Evolutionary conservation across 2,888 invertebrate genomes (phyloP).

Genomic region (Hirudinaria manillensis): DNA sequence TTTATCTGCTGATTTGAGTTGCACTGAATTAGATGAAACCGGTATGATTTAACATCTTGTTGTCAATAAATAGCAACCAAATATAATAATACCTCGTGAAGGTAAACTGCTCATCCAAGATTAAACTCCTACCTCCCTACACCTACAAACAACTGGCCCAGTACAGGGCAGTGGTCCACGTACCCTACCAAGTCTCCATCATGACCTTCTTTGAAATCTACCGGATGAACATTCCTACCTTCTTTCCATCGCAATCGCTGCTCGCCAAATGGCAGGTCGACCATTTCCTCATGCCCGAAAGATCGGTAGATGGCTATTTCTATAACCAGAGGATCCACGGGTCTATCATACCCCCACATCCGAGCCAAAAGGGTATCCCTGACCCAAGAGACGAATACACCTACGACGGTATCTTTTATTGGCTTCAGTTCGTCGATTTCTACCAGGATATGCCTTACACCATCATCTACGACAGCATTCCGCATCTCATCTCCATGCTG

Average conservation of each 20-base stretch:
- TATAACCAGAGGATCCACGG: neutral
- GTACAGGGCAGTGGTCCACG: conserved; percentile 33
- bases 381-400: conserved; percentile 36
- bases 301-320: conserved; percentile 28
- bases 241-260: conserved; percentile 34
- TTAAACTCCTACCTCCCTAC: conserved; percentile 28
- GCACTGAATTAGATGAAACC: too few relatives aligned
- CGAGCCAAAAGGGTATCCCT: conserved; percentile 20
- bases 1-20: too few relatives aligned
- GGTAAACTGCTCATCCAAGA: conserved; percentile 14
- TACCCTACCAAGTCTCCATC: conserved; percentile 36
- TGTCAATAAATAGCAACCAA: too few relatives aligned
- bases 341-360: conserved; percentile 48
- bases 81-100: neutral
- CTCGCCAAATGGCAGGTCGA: conserved; percentile 35
- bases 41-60: too few relatives aligned
- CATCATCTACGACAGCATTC: conserved; percentile 34
- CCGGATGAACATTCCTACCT: conserved; percentile 38
- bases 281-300: conserved; percentile 34
- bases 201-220: conserved; percentile 37
- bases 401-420: conserved; percentile 26
- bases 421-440: conserved; percentile 36
- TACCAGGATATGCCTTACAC: conserved; percentile 35
- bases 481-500: conserved; percentile 32
- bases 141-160: conserved; percentile 29